Conservation (phyloP, 2,113 vertebrate species). For the Myotis brandtii region DNA sequence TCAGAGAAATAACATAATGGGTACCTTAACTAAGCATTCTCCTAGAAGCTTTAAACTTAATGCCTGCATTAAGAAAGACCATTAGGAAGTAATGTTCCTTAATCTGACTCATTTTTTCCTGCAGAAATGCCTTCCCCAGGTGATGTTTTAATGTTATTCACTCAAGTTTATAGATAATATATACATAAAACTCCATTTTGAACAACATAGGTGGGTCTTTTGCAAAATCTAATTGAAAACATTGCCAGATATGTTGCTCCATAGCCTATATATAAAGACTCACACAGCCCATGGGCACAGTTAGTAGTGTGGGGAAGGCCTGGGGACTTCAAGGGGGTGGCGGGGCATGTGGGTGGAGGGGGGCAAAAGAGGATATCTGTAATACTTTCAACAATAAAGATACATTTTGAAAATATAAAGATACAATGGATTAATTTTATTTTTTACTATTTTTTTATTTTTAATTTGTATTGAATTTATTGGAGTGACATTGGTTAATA, state of each 20-base stretch:
- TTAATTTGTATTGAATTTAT: not conserved
- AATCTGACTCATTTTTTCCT: not conserved
- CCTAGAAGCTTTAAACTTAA: not conserved
- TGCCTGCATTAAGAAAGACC: not conserved
- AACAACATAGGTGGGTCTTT: not conserved
- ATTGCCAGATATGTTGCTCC: not conserved
- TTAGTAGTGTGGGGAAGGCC: too few relatives aligned
- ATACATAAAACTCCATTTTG: not conserved
- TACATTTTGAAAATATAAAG: too few relatives aligned
- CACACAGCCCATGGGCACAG: too few relatives aligned
- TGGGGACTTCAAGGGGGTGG: too few relatives aligned
- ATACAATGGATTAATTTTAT: not conserved
- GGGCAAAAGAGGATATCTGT: too few relatives aligned
- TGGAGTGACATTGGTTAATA: not conserved
- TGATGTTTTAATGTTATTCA: not conserved
- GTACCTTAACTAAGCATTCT: not conserved
- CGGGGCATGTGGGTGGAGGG: too few relatives aligned
- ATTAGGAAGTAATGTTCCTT: not conserved
- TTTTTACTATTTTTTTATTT: not conserved
- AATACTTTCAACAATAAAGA: too few relatives aligned
- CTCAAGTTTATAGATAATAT: not conserved
- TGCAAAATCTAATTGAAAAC: not conserved
- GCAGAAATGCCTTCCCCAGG: not conserved
- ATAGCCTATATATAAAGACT: not conserved
- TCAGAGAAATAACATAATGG: not conserved